phyloP scores from a whole-genome alignment of 2,888 invertebrate genomes.

The Melipona bicolor region DNA sequence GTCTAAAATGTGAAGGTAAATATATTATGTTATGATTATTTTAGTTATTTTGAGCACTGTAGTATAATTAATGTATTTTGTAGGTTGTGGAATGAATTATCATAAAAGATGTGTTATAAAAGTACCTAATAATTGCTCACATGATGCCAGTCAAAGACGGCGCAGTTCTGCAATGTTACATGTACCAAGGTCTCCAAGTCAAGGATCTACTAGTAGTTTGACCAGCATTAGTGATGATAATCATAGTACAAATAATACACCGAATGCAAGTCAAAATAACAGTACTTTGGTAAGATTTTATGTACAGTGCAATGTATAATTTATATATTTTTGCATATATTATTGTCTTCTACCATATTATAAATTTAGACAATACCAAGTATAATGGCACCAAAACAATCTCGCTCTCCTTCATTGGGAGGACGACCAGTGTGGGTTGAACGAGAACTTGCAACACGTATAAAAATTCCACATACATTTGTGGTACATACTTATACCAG shows the following conservation, averaged over 20 bases:
- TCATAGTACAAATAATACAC: conserved; percentile 82
- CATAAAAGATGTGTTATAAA: conserved; percentile 99
- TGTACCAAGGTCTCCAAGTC: conserved; percentile 89
- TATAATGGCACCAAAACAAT: conserved; percentile 85
- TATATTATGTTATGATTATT: background rate
- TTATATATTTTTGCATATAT: conserved; percentile 18
- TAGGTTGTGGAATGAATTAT: conserved; percentile 98
- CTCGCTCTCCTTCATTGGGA: conserved; percentile 89
- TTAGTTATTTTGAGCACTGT: conserved; percentile 40
- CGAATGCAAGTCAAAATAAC: conserved; percentile 85
- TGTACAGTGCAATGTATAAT: conserved; percentile 10
- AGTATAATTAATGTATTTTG: conserved; percentile 1
- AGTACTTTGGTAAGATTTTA: conserved; percentile 91
- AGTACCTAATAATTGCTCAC: conserved; percentile 98
- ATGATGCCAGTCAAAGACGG: conserved; percentile 81
- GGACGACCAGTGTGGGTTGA: conserved; percentile 90
- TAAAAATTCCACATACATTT: conserved; percentile 97
- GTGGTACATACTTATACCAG: conserved; percentile 98
- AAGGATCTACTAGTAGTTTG: conserved; percentile 89
- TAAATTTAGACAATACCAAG: conserved; percentile 78
- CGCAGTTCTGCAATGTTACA: conserved; percentile 81
- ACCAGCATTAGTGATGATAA: conserved; percentile 86
- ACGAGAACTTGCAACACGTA: conserved; percentile 87
- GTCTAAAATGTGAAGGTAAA: conserved; percentile 98
- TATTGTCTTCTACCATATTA: conserved; percentile 21